Percentiles rank a stretch among this genome's conserved stretches.
Conservation (phyloP, 2,113 vertebrate species). For the Dicentrarchus labrax region DNA sequence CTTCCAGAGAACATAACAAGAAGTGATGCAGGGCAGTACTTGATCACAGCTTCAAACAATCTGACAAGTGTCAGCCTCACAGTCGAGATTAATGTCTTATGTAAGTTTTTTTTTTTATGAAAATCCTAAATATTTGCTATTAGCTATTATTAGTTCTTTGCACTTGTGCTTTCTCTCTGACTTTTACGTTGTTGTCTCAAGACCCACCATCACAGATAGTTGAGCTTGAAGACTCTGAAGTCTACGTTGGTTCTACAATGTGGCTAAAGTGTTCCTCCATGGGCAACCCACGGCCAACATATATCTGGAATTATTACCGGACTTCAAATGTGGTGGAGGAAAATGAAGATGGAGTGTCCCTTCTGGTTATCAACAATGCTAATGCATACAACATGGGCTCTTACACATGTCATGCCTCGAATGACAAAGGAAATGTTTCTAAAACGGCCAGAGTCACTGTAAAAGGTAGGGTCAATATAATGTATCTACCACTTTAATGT, state of each 20-base stretch:
- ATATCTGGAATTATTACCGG: conserved; percentile 64
- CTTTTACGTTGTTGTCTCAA: conserved; percentile 29
- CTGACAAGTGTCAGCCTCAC: neutral
- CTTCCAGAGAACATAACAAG: conserved; percentile 43
- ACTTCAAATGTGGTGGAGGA: conserved; percentile 46
- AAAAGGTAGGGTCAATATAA: conserved; percentile 55
- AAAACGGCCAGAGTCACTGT: conserved; percentile 63
- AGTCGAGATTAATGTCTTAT: conserved; percentile 59
- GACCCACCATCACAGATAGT: conserved; percentile 66
- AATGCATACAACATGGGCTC: conserved; percentile 61
- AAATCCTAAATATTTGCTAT: neutral
- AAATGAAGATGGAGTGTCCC: conserved; percentile 70
- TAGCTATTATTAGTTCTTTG: neutral
- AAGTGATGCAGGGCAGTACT: conserved; percentile 64
- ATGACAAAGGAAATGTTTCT: conserved; percentile 34
- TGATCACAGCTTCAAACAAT: conserved; percentile 31
- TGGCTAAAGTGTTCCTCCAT: conserved; percentile 65
- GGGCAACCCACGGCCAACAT: conserved; percentile 59
- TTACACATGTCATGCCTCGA: conserved; percentile 66
- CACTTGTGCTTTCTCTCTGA: neutral
- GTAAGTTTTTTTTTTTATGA: conserved; percentile 51
- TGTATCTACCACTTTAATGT: neutral
- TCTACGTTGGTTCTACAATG: conserved; percentile 40
- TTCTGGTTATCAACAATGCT: conserved; percentile 56
- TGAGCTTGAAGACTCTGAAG: conserved; percentile 70